Conservation (phyloP, 2,888 invertebrate species). For the Chymomyza caudatula region DNA sequence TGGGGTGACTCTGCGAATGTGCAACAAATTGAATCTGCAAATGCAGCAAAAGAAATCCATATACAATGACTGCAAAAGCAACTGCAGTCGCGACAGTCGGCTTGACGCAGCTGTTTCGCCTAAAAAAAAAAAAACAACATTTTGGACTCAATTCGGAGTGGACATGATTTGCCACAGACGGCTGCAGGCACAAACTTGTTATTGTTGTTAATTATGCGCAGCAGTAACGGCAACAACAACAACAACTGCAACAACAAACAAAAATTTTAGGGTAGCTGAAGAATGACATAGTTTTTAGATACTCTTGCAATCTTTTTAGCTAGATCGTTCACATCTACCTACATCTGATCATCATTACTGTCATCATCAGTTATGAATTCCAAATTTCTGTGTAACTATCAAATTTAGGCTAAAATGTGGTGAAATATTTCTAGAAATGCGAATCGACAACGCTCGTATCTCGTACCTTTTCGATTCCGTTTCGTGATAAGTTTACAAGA, state of each 20-base stretch:
- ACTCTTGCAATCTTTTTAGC: neutral
- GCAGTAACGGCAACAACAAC: conserved; percentile 21
- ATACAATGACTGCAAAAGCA: neutral
- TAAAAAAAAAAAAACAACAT: conserved; percentile 10
- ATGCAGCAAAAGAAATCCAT: conserved; percentile 27
- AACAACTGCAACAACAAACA: conserved; percentile 26
- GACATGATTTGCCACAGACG: neutral
- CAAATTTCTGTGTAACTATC: no score
- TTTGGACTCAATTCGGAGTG: conserved; percentile 13
- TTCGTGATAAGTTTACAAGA: no score
- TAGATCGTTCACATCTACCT: neutral
- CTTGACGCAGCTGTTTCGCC: conserved; percentile 32
- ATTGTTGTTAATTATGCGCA: conserved; percentile 58
- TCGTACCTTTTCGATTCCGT: no score
- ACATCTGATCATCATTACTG: no score
- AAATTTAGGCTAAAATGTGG: no score
- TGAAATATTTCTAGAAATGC: no score
- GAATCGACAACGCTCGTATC: no score
- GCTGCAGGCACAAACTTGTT: conserved; percentile 29
- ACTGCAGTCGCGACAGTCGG: conserved; percentile 16
- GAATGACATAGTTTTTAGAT: neutral
- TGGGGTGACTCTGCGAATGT: conserved; percentile 17
- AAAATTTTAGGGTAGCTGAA: neutral
- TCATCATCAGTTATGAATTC: no score
- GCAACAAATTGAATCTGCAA: conserved; percentile 57